Evolutionary conservation across 2,113 vertebrate species (phyloP).

Genomic region (Agapornis roseicollis): DNA sequence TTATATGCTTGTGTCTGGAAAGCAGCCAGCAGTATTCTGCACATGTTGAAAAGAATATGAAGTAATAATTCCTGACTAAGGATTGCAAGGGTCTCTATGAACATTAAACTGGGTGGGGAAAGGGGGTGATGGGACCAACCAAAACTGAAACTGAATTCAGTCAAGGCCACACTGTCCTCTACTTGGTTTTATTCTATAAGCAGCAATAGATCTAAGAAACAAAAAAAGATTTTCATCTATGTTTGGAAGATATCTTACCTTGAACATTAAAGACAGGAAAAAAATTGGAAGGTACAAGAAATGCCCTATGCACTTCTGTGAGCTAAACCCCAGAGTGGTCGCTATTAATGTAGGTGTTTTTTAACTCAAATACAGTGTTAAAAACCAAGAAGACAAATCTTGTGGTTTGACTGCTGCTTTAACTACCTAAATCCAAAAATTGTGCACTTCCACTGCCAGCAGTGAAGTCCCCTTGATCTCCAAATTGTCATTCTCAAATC

Average conservation of each 20-base stretch:
- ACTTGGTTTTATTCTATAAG: neutral
- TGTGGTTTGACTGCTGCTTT: neutral
- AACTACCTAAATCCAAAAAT: slow-evolving; percentile 41
- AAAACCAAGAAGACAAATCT: neutral
- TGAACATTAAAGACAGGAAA: neutral
- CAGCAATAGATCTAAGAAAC: neutral
- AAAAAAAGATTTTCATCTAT: neutral
- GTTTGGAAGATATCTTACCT: neutral
- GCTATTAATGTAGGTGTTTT: neutral
- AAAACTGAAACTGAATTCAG: neutral
- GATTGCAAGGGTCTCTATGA: neutral
- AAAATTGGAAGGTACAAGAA: neutral
- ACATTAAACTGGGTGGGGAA: neutral
- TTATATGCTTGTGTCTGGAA: neutral
- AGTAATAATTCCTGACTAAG: neutral
- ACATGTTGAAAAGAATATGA: neutral
- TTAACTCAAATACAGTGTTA: neutral
- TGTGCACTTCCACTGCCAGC: neutral
- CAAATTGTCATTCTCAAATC: slow-evolving; percentile 16
- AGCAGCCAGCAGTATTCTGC: neutral
- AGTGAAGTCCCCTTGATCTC: slow-evolving; percentile 26
- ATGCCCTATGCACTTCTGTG: neutral
- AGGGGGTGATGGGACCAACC: no score
- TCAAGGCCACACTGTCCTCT: neutral
- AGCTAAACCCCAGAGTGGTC: neutral